Conservation (phyloP, 2,113 vertebrate genomes). For the Theropithecus gelada region DNA sequence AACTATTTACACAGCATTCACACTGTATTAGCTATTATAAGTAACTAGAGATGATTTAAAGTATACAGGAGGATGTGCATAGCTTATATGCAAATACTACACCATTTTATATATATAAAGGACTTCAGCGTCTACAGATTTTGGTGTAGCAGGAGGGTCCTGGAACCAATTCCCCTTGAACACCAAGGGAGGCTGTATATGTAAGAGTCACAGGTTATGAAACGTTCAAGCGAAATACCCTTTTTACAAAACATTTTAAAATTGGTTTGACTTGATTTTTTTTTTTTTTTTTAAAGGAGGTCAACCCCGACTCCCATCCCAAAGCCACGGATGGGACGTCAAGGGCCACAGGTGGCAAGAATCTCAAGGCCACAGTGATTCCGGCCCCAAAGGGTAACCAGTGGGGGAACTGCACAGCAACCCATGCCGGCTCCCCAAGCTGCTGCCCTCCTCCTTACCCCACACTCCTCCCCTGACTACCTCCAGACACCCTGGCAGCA, state of each 20-base stretch:
- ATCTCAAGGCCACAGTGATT: neutral
- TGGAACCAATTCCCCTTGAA: neutral
- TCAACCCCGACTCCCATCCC: neutral
- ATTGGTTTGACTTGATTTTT: neutral
- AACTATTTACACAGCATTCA: neutral
- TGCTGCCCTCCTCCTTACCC: neutral
- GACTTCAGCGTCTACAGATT: neutral
- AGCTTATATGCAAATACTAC: neutral
- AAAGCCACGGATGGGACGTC: neutral
- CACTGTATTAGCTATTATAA: neutral
- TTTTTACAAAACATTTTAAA: constrained; percentile 17
- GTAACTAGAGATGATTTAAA: neutral
- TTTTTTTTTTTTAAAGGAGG: neutral
- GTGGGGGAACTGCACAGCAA: accelerated
- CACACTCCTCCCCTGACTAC: neutral
- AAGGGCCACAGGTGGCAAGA: neutral
- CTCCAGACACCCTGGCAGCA: neutral
- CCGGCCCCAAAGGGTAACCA: neutral
- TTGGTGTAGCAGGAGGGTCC: neutral
- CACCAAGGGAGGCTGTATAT: neutral
- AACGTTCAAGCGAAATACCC: neutral
- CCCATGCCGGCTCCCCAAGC: neutral
- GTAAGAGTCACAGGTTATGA: neutral
- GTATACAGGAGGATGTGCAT: neutral
- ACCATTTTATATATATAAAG: neutral